Conservation (phyloP, 1,140 invertebrate species). For the Bombus difficillimus region DNA sequence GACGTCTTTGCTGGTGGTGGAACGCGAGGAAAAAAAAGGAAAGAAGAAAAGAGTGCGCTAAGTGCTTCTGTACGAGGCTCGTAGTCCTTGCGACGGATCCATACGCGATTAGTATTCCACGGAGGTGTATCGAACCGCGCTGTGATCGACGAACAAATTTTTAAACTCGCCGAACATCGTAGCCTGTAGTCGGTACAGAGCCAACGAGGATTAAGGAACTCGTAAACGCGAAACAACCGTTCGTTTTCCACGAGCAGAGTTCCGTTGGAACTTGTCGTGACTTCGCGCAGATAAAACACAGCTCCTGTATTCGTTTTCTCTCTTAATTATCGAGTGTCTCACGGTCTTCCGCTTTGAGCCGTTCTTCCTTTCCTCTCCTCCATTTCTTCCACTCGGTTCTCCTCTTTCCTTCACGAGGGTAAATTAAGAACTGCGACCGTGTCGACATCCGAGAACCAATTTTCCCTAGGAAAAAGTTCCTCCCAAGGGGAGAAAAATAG, state of each 20-base stretch:
- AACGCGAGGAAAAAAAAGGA: not conserved
- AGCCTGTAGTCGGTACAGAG: not conserved
- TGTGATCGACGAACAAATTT: constrained; percentile 42
- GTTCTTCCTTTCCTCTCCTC: not conserved
- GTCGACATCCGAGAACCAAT: constrained; percentile 52
- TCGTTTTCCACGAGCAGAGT: constrained; percentile 11
- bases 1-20: not conserved
- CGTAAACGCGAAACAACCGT: constrained; percentile 20
- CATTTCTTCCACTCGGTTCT: not conserved
- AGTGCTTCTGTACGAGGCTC: not conserved
- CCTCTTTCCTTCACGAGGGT: constrained; percentile 37
- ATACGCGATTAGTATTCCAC: constrained; percentile 56
- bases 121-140: constrained; percentile 51
- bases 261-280: constrained; percentile 17
- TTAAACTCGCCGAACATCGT: not conserved
- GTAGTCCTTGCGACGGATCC: not conserved
- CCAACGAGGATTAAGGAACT: constrained; percentile 13
- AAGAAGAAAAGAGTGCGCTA: not conserved
- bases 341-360: constrained; percentile 39
- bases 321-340: constrained; percentile 64
- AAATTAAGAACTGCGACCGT: constrained; percentile 40
- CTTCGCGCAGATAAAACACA: constrained; percentile 32
- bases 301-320: constrained; percentile 51
- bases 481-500: constrained; percentile 35
- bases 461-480: constrained; percentile 18